Evolutionary conservation across 1,140 invertebrate genomes (phyloP).

Genomic region (silkworm (Bombyx mori)): DNA sequence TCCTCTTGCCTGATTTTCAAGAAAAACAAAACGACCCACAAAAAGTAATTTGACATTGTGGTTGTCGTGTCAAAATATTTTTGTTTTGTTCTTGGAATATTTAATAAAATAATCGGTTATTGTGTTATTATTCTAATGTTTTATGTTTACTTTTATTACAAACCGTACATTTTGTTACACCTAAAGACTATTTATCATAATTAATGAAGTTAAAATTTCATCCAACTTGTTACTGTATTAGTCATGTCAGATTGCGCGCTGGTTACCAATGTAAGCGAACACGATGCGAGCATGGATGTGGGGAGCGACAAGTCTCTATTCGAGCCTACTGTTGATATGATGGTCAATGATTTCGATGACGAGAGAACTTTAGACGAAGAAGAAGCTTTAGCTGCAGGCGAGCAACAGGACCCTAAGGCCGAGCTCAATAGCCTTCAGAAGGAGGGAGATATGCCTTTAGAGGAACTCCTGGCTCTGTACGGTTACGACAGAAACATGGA

Average conservation of each 20-base stretch:
- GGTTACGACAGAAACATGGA: conserved; percentile 76
- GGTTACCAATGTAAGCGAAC: conserved; percentile 66
- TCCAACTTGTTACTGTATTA: conserved; percentile 40
- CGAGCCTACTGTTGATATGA: conserved; percentile 86
- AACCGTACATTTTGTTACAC: conserved; percentile 20
- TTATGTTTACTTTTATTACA: conserved; percentile 31
- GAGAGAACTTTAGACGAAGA: conserved; percentile 96
- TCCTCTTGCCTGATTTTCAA: too few relatives aligned
- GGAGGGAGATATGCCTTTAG: conserved; percentile 95
- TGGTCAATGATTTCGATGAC: conserved; percentile 97
- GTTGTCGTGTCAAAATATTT: conserved; percentile 65
- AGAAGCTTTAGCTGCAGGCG: conserved; percentile 91
- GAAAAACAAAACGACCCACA: not conserved
- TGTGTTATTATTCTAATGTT: conserved; percentile 38
- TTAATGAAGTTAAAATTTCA: conserved; percentile 39
- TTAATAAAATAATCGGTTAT: conserved; percentile 26
- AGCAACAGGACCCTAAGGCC: conserved; percentile 83
- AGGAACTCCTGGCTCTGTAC: conserved; percentile 91
- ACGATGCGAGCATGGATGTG: conserved; percentile 70
- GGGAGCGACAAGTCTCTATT: conserved; percentile 72
- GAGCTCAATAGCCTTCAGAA: conserved; percentile 91
- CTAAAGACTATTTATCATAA: conserved; percentile 31
- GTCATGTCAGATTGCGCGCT: conserved; percentile 70
- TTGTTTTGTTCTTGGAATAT: conserved; percentile 56
- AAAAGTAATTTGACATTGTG: conserved; percentile 8